Base-by-base conservation (phyloP, 35 echinoderm and acorn worm genomes). In the Diadema setosum region DNA sequence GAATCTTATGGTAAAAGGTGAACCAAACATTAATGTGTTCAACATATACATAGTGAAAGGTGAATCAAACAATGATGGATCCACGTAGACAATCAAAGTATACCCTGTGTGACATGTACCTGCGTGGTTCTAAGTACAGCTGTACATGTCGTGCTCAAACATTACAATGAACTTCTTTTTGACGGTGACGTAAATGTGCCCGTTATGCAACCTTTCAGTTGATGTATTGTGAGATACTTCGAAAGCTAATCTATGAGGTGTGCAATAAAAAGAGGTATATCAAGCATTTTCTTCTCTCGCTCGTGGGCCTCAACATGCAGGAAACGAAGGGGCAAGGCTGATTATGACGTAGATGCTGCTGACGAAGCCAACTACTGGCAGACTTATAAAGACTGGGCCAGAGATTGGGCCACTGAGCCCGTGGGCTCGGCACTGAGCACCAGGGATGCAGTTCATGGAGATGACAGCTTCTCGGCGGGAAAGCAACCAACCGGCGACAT, bases 301-400 rank as follows among this genome's bases (percentile, higher is more conserved):
- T n/a, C n/a, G n/a, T n/a, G n/a, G n/a, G n/a, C n/a, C n/a, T n/a
- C n/a, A n/a, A n/a, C n/a, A n/a, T 78, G 17, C 24, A 78, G 73
- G 40, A 78, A 36, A 36, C 39, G 40, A 24, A 42, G 12, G 18
- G 44, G 40, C 44, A 42, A 39, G 21, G 40, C 73, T 78, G 73
- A 41, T 35, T 78, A 41, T 41, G 40, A 78, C 44, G 40, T 78
- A 24, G 73, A 78, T 7, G 73, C 73, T 17, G 73, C 73, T 24
- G 73, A 78, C 11, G 85, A 87, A 45, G 69, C 48, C 25, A 87
- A 39, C 85, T 87, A 87, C 42, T 87, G 85, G 85, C 61, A 87
- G 65, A 87, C 64, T 20, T 87, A 87, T 65, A 87, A 87, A 70
- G 44, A 65, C 65, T 87, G 85, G 85, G 85, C 85, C 9, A 46